Conservation (phyloP, 35 echinoderm and acorn worm genomes). For the Ptychodera flava region DNA sequence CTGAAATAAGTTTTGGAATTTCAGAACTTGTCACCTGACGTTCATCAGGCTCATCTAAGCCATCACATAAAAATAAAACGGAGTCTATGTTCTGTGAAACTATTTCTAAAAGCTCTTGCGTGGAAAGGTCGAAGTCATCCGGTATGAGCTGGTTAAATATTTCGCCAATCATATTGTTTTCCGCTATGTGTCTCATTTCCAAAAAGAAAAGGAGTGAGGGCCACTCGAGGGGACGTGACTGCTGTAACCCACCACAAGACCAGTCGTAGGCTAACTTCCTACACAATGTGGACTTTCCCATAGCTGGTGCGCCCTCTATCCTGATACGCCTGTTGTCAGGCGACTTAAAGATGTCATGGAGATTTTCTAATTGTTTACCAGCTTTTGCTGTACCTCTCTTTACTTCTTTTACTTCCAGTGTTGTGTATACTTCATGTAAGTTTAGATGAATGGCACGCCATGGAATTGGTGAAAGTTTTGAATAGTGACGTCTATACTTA, state of each 20-base stretch:
- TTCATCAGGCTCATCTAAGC: background rate
- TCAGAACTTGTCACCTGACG: background rate
- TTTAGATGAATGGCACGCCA: background rate
- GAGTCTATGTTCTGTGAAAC: background rate
- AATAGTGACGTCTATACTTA: no score
- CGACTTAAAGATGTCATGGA: background rate
- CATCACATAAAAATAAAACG: background rate
- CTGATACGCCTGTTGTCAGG: background rate
- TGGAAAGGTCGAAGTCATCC: background rate
- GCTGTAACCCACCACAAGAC: background rate
- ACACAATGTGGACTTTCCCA: background rate
- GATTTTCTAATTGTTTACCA: background rate
- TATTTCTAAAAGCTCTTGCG: background rate
- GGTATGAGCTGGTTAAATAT: background rate
- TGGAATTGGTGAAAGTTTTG: background rate
- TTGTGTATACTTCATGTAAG: background rate
- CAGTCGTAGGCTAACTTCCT: background rate
- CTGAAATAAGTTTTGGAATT: background rate
- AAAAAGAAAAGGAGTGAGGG: background rate
- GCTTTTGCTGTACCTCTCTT: background rate
- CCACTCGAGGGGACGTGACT: no score
- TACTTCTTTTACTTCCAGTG: background rate
- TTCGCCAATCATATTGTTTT: background rate
- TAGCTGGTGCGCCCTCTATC: background rate
- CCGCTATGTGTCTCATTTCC: background rate